Evolutionary conservation across 2,888 invertebrate species (phyloP).

Genomic region (Dendrolimus houi): DNA sequence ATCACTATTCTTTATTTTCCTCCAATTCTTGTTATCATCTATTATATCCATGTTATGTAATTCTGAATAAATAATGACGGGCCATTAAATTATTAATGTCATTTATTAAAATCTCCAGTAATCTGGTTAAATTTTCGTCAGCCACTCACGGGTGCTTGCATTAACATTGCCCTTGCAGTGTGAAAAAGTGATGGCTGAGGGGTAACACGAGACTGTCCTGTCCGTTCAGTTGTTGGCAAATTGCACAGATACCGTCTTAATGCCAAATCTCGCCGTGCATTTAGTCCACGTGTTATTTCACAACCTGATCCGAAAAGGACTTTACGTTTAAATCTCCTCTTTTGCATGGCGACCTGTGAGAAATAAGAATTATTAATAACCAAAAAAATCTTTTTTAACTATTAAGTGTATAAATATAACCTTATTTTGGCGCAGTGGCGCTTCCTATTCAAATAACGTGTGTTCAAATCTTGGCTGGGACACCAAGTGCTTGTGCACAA

Average conservation of each 20-base stretch:
- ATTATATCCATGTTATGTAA: too few relatives aligned
- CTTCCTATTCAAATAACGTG: too few relatives aligned
- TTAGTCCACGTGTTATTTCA: conserved; percentile 84
- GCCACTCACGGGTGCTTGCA: conserved; percentile 60
- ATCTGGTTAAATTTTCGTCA: conserved; percentile 30
- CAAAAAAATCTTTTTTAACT: background rate
- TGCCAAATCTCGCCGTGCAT: conserved; percentile 86
- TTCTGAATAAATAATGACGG: too few relatives aligned
- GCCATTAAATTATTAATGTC: too few relatives aligned
- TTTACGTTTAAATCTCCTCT: conserved; percentile 77
- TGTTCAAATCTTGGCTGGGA: too few relatives aligned
- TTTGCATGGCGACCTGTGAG: conserved; percentile 77
- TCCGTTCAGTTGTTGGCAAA: conserved; percentile 79
- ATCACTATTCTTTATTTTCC: too few relatives aligned
- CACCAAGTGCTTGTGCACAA: too few relatives aligned
- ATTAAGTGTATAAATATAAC: too few relatives aligned
- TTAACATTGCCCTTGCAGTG: conserved; percentile 69
- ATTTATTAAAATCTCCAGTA: background rate
- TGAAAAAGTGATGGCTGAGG: conserved; percentile 70
- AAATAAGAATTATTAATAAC: conserved; percentile 1
- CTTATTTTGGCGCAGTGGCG: too few relatives aligned
- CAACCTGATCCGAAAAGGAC: conserved; percentile 85
- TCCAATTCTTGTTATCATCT: too few relatives aligned
- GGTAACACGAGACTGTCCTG: conserved; percentile 59
- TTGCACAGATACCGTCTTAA: conserved; percentile 83